phyloP scores from a whole-genome alignment of 2,113 vertebrate species.

The Marcusenius ussheri region DNA sequence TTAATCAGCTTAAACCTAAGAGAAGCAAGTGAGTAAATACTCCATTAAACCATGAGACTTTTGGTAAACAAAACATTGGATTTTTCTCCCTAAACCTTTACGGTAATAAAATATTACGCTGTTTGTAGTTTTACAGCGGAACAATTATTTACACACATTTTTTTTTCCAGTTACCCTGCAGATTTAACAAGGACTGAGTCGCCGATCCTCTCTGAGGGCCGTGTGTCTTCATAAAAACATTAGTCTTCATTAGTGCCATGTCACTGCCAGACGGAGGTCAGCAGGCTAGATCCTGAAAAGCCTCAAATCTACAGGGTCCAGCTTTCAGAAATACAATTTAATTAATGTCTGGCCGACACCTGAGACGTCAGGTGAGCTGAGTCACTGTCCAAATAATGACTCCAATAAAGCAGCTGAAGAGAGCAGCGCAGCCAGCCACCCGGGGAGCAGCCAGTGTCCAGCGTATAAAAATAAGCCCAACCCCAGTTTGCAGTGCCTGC shows the following conservation, averaged over 20 bases:
- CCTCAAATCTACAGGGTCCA: neutral
- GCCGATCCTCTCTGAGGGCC: neutral
- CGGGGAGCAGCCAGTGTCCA: neutral
- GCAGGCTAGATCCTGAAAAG: neutral
- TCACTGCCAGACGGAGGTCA: neutral
- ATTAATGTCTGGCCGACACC: neutral
- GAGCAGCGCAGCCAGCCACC: neutral
- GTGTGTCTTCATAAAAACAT: neutral
- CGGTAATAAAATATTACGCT: neutral
- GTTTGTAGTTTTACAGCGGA: neutral
- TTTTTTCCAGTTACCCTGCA: neutral
- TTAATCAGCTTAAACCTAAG: neutral
- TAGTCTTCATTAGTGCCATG: neutral
- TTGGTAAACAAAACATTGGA: neutral
- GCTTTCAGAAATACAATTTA: neutral
- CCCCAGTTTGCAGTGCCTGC: neutral
- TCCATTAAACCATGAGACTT: neutral
- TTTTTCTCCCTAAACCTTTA: neutral
- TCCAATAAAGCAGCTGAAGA: neutral
- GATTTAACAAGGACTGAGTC: neutral
- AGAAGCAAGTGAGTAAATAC: neutral
- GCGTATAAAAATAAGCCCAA: neutral
- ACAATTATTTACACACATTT: neutral
- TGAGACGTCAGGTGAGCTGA: neutral
- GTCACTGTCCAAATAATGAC: neutral